Evolutionary conservation across 2,888 invertebrate species (phyloP), one percentile per base, ranked within the genome.

Genomic region (Pristionchus mayeri): DNA sequence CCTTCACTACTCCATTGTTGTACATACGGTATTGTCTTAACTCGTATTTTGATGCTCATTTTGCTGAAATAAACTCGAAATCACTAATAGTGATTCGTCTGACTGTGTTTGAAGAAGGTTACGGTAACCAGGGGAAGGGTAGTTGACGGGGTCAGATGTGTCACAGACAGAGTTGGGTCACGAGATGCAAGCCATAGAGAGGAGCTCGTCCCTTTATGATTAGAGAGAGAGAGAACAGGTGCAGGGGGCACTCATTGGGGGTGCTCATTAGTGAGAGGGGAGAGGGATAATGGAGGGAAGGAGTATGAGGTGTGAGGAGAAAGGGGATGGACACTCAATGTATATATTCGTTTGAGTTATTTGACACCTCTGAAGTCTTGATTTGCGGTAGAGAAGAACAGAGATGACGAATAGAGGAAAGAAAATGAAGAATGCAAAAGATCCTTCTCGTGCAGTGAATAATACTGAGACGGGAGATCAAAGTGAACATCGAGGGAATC

Each of bases 221-320:
- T 71, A 30, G 71, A 71, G 44, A 24, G 40, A 71, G 71, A n/a
- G 71, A 71, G 71, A 71, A 34, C 63, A 63, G 63, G 63, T 63
- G 63, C 16, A 34, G 63, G 34, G 30, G 60, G 63, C 63, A 63
- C 18, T 34, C 63, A 63, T 60, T 63, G 34, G 34, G 34, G 34
- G 63, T n/a, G 57, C 24, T 60, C 57, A 30, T 60, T 60, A 60
- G 63, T 3, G 63, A 63, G 63, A 18, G 18, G 34, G 24, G 54
- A 57, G 30, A 13, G 44, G 44, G 44, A n/a, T n/a, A n/a, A n/a
- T n/a, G 44, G 44, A 13, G 44, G 44, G 44, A 44, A 13, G 44
- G 44, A 44, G 13, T 44, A 44, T n/a, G 44, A 44, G 44, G 44
- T 9, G 44, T 44, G 44, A 6, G 13, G 44, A 6, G 44, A 44